Evolutionary conservation across 2,113 vertebrate genomes (phyloP), one percentile per base, ranked within the genome.

Genomic region (Vicugna pacos): DNA sequence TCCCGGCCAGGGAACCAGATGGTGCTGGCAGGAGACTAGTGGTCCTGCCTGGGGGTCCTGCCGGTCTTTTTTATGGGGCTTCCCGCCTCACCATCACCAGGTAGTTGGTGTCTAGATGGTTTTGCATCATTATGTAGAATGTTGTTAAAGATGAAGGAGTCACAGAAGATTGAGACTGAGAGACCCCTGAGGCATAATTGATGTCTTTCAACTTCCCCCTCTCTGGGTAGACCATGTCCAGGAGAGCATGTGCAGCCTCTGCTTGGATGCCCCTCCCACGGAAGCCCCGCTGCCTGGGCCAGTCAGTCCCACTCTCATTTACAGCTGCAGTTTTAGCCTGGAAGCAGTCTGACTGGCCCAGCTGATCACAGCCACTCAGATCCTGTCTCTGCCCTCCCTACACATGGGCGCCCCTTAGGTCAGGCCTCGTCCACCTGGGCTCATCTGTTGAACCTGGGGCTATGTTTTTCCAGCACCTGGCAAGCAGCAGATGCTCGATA

Each of bases 261-360:
- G 42, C 20, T 22, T 48, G 35, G 46, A 56, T 8, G 0, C 16
- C 11, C 28, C 26, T 14, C 35, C 48, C 24, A 7, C 70, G 26
- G 46, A n/a, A 13, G 16, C 12, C 30, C n/a, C 10, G 8, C 56
- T 9, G 2, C 60, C 24, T 30, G 24, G 58, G 50, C 3, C 3
- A 19, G 32, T 24, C 60, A 1, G 19, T 16, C 38, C 42, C 30
- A 5, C 26, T 24, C 14, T 35, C 79, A 72, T 1, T 0, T 0
- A 0, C 16, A 42, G 52, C 3, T 9, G 5, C 0, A 0, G 20
- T 35, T 42, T 64, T 2, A 54, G 42, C 54, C 52, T 52, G 15
- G 38, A 28, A 1, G 24, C 67, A 11, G 10, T 38, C 35, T 0
- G 5, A 67, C 16, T 56, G 76, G 32, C 20, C 54, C 56, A 2